Conservation (phyloP, 2,888 invertebrate genomes). For the Dione vanillae region DNA sequence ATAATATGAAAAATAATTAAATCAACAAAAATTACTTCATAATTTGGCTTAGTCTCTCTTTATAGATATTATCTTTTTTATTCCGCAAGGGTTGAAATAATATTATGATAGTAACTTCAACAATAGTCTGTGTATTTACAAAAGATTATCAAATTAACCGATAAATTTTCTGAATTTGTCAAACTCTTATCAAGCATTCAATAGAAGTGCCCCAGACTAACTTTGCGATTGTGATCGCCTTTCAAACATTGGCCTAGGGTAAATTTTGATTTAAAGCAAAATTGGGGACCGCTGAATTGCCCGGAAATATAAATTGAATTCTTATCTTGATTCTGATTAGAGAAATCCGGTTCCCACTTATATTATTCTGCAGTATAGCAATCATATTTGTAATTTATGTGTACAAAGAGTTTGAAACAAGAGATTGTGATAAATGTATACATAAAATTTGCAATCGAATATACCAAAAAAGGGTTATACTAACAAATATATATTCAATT, state of each 20-base stretch:
- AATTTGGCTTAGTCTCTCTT: neutral
- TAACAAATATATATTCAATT: neutral
- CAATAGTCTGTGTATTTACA: neutral
- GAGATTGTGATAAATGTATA: neutral
- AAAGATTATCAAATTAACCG: conserved; percentile 39
- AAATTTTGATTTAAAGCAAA: conserved; percentile 76
- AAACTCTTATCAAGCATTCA: conserved; percentile 66
- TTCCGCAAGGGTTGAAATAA: conserved; percentile 5
- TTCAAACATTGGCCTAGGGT: conserved; percentile 58
- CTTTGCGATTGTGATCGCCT: conserved; percentile 56
- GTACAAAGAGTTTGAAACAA: conserved; percentile 19
- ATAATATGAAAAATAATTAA: neutral
- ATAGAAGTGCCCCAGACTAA: conserved; percentile 57
- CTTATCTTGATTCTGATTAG: conserved; percentile 66
- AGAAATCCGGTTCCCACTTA: conserved; percentile 50
- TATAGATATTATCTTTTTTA: neutral
- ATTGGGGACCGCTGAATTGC: conserved; percentile 58
- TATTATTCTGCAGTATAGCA: conserved; percentile 37
- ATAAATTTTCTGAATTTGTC: conserved; percentile 58
- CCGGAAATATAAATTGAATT: conserved; percentile 75
- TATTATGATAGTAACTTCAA: conserved; percentile 17
- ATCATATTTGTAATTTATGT: conserved; percentile 31
- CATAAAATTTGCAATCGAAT: neutral
- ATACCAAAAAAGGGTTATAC: neutral
- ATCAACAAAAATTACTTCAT: neutral